A percentile compares a stretch with the other conserved stretches of the same genome.
Evolutionary conservation across 2,113 vertebrate species (phyloP).

Genomic region (Heliornis fulica): DNA sequence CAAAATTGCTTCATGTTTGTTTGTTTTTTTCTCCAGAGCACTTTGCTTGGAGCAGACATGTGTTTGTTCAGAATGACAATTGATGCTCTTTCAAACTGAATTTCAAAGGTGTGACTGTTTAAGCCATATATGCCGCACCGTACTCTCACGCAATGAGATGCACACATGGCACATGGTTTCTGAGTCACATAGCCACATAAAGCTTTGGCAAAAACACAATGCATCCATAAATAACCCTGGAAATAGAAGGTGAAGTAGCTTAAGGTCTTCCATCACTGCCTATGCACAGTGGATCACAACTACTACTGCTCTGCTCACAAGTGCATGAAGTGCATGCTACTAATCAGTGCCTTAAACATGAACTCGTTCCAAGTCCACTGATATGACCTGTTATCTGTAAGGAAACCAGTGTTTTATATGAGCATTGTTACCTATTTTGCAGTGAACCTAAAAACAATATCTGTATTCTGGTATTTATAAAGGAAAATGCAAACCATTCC

Average conservation of each 20-base stretch:
- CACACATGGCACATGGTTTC: neutral
- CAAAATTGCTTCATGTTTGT: conserved; percentile 36
- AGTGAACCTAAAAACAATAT: neutral
- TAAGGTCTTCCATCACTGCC: neutral
- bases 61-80: conserved; percentile 57
- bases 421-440: neutral
- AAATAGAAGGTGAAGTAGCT: neutral
- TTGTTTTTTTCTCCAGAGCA: conserved; percentile 45
- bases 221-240: neutral
- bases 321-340: conserved; percentile 55
- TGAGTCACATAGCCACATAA: neutral
- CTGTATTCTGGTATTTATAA: neutral
- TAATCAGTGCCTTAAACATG: neutral
- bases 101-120: conserved; percentile 49
- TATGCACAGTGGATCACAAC: neutral
- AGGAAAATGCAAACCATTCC: neutral
- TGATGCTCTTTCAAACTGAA: conserved; percentile 57
- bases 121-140: neutral
- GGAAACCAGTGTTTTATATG: neutral
- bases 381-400: neutral
- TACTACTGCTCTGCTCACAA: conserved; percentile 27
- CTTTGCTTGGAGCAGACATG: conserved; percentile 63
- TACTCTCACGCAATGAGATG: neutral
- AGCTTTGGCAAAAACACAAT: neutral
- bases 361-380: neutral